phyloP scores from a whole-genome alignment of 1,140 invertebrate species.

The Acromyrmex heyeri region DNA sequence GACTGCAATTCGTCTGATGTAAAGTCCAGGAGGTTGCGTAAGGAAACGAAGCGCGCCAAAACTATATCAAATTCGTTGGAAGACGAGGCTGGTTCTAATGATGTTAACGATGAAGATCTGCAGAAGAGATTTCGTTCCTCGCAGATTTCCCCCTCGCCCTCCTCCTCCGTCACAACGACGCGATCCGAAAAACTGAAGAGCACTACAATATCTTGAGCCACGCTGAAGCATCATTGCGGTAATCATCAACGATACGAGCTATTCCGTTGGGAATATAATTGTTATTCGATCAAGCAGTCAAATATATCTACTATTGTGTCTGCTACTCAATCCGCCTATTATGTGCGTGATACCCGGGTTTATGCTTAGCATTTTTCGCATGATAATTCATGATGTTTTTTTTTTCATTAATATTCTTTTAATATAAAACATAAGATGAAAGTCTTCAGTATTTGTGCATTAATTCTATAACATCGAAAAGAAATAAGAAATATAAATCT shows the following conservation, averaged over 20 bases:
- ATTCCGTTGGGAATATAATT: background rate
- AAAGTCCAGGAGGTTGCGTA: conserved; percentile 40
- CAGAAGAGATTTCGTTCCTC: conserved; percentile 71
- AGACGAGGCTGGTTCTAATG: conserved; percentile 55
- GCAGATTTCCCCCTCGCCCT: conserved; percentile 63
- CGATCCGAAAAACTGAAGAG: conserved; percentile 63
- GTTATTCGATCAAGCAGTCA: conserved; percentile 17
- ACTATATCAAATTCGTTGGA: conserved; percentile 24
- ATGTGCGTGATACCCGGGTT: background rate
- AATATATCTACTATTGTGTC: conserved; percentile 11
- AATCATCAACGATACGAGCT: background rate
- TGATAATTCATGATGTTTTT: conserved; percentile 23
- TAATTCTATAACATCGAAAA: background rate
- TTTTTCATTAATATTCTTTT: conserved; percentile 22
- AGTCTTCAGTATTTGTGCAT: background rate
- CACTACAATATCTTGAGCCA: conserved; percentile 70
- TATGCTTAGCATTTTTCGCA: conserved; percentile 12
- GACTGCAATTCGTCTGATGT: conserved; percentile 64
- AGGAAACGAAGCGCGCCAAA: conserved; percentile 70
- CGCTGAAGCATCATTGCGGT: conserved; percentile 40
- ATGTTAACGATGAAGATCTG: conserved; percentile 76
- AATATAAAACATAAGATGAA: background rate
- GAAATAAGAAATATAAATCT: background rate
- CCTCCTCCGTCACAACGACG: conserved; percentile 31
- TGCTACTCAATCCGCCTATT: conserved; percentile 32